These are phyloP conservation scores for Acronicta leporina DNA, from an alignment of 2,888 invertebrate species.

Conservation along the genomic window DNA sequence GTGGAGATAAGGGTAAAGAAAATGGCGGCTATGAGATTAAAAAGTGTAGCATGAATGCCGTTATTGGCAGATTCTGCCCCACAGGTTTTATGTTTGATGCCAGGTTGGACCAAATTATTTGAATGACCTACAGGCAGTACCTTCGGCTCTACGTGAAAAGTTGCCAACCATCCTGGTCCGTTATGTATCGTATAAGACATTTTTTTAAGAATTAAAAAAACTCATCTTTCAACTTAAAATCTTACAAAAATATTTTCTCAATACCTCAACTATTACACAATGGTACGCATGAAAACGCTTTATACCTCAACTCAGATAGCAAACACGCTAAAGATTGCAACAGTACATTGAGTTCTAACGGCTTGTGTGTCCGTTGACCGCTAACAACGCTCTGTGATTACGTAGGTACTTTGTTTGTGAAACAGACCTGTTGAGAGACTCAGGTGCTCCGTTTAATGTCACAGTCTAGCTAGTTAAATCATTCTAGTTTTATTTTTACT, in stretches of 20 bases:
- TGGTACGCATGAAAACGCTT: conserved; percentile 12
- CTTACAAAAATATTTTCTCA: neutral
- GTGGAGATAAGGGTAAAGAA: too few relatives aligned
- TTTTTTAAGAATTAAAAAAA: neutral
- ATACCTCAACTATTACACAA: conserved; percentile 15
- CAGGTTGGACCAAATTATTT: too few relatives aligned
- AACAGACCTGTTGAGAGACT: conserved; percentile 9
- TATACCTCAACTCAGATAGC: conserved; percentile 10
- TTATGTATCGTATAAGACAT: too few relatives aligned
- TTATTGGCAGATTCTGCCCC: too few relatives aligned
- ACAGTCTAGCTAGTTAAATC: too few relatives aligned
- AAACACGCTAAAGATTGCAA: conserved; percentile 41
- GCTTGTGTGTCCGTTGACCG: conserved; percentile 34
- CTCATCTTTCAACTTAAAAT: neutral
- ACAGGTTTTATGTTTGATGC: too few relatives aligned
- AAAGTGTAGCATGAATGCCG: too few relatives aligned
- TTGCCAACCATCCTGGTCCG: too few relatives aligned
- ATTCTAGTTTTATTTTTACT: neutral
- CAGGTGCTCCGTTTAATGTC: neutral
- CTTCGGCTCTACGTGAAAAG: too few relatives aligned
- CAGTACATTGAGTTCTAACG: conserved; percentile 43
- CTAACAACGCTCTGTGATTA: conserved; percentile 35
- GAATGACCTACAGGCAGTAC: too few relatives aligned
- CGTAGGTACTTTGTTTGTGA: conserved; percentile 19
- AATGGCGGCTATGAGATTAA: too few relatives aligned